Evolutionary conservation across 2,113 vertebrate species (phyloP), one percentile per base, ranked within the genome.

Genomic region (Rhynchomys soricoides): DNA sequence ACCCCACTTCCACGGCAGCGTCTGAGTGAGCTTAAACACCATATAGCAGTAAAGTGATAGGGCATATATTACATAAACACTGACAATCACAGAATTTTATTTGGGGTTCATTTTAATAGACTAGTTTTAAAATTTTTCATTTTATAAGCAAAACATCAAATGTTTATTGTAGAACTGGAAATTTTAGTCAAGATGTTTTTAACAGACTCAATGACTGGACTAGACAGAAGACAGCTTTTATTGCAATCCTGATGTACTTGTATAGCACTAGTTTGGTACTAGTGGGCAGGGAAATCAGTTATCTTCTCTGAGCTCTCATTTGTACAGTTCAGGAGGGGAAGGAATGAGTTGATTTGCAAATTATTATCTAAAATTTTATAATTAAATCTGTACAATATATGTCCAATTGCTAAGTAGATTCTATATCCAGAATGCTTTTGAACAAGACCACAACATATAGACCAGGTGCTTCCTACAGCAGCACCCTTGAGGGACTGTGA

Each of bases 371-470:
- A 86, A 91, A 68, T 52, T 45, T 81, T 91, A 52, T 71, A 37
- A 75, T 66, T 86, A 37, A 70, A 88, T 66, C 52, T 86, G 31
- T 10, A 81, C 55, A 90, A 52, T 74, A 57, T 74, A 21, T 95
- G 34, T 52, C 85, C 68, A 57, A 4, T 77, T 95, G 48, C 45
- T 64, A 93, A 95, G 78, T 13, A 92, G 62, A 40, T 86, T 34
- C n/a, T 87, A 37, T 86, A 29, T 62, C 78, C 55, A 90, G 68
- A 91, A 81, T 26, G 77, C 11, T 71, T n/a, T 71, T 37, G n/a
- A 92, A 96, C n/a, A 59, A 94, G 95, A 86, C 88, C 96, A 96
- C 95, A 78, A 62, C 16, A 52, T 57, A n/a, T 0, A 73, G 64
- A 57, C 83, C 40, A 64, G 40, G 19, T 79, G 66, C 90, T 88